A percentile compares a stretch with the other conserved stretches of the same genome.
phyloP scores from a whole-genome alignment of 2,888 invertebrate genomes.

The Blastobasis lacticolella region DNA sequence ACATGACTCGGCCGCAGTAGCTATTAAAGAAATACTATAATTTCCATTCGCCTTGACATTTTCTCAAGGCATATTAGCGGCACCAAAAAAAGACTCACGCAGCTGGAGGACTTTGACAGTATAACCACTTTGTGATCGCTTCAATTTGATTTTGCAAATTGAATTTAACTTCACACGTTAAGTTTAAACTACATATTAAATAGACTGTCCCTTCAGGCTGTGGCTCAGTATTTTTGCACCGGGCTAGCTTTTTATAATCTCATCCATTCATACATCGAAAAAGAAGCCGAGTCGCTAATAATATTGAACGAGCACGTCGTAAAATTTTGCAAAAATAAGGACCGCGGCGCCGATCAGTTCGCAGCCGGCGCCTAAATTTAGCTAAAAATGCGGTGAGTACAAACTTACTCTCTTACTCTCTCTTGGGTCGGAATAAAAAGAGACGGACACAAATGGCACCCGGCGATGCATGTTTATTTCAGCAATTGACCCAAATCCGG shows the following conservation, averaged over 20 bases:
- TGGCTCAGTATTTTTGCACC: too few species aligned
- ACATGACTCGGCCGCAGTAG: conserved; percentile 4
- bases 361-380: background rate
- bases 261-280: background rate
- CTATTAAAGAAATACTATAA: conserved; percentile 1
- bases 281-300: too few species aligned
- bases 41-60: conserved; percentile 10
- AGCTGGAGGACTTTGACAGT: background rate
- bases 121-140: too few species aligned
- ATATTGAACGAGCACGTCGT: too few species aligned
- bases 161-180: too few species aligned
- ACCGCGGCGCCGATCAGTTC: too few species aligned
- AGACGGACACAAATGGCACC: conserved; percentile 26
- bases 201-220: too few species aligned
- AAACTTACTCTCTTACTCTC: background rate
- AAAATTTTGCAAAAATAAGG: too few species aligned
- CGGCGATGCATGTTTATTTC: conserved; percentile 48
- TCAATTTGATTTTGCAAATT: too few species aligned
- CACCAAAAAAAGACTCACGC: background rate
- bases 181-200: too few species aligned
- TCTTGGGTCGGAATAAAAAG: conserved; percentile 22
- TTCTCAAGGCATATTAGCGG: conserved; percentile 1
- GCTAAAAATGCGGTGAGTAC: background rate
- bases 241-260: background rate
- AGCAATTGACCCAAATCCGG: conserved; percentile 65